These are phyloP conservation scores for Spea bombifrons DNA, from an alignment of 2,113 vertebrate species.

Conservation along the genomic window DNA sequence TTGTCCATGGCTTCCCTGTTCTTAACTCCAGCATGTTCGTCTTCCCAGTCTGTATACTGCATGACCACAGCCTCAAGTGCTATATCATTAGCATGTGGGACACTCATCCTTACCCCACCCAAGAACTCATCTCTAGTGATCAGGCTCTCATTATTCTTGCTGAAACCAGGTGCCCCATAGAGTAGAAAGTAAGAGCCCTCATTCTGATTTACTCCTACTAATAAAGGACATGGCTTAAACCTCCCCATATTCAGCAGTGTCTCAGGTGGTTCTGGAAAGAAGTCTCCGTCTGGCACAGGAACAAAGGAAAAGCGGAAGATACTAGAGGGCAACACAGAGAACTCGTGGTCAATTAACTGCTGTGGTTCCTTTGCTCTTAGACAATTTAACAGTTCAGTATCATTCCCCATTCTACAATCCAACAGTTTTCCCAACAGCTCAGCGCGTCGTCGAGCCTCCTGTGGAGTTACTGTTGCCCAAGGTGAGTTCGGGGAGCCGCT, in stretches of 20 bases:
- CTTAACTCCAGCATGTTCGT: slow-evolving; percentile 78
- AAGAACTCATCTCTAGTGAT: slow-evolving; percentile 85
- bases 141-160: slow-evolving; percentile 88
- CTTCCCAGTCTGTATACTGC: slow-evolving; percentile 90
- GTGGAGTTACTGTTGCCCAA: slow-evolving; percentile 77
- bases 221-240: slow-evolving; percentile 73
- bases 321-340: slow-evolving; percentile 69
- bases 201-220: slow-evolving; percentile 85
- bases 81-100: slow-evolving; percentile 85
- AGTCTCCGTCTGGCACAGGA: slow-evolving; percentile 81
- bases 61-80: slow-evolving; percentile 84
- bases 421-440: slow-evolving; percentile 69
- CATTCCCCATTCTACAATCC: slow-evolving; percentile 75
- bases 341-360: slow-evolving; percentile 80
- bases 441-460: slow-evolving; percentile 78
- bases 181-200: slow-evolving; percentile 88
- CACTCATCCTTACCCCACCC: slow-evolving; percentile 78
- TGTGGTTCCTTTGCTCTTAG: slow-evolving; percentile 70
- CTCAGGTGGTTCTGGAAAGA: slow-evolving; percentile 79
- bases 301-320: slow-evolving; percentile 90
- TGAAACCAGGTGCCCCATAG: slow-evolving; percentile 88
- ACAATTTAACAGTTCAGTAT: slow-evolving; percentile 78
- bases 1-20: slow-evolving; percentile 87
- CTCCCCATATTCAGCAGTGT: slow-evolving; percentile 74
- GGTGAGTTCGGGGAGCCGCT: slow-evolving; percentile 84